phyloP scores from a whole-genome alignment of 2,888 invertebrate genomes.

The Mythimna ferrago region DNA sequence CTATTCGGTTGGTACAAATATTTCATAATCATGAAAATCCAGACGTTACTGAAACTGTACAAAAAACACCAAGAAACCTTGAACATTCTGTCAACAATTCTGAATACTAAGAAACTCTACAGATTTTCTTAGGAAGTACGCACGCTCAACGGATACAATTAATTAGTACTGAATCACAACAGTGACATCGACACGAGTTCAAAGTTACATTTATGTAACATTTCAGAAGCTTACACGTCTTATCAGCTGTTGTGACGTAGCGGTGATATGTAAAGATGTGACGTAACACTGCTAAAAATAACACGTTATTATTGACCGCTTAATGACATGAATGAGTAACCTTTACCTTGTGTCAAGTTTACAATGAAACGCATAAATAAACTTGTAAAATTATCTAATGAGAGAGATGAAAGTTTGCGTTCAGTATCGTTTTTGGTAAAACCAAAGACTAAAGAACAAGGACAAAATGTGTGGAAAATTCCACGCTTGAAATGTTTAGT shows the following conservation, averaged over 20 bases:
- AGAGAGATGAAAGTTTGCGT: neutral
- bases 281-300: slow-evolving; percentile 63
- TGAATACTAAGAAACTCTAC: neutral
- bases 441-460: slow-evolving; percentile 20
- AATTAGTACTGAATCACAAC: neutral
- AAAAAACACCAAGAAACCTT: neutral
- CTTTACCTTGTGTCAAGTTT: slow-evolving; percentile 62
- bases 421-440: slow-evolving; percentile 13
- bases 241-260: slow-evolving; percentile 62
- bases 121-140: slow-evolving; percentile 4
- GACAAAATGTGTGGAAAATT: slow-evolving; percentile 46
- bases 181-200: slow-evolving; percentile 23
- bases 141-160: slow-evolving; percentile 4
- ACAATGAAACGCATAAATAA: slow-evolving; percentile 32
- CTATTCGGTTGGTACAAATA: neutral
- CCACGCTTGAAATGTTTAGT: slow-evolving; percentile 24
- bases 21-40: neutral
- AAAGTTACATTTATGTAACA: slow-evolving; percentile 39
- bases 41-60: neutral
- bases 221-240: slow-evolving; percentile 26
- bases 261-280: slow-evolving; percentile 50
- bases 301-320: slow-evolving; percentile 58
- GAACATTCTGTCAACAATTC: neutral
- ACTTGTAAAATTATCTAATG: neutral
- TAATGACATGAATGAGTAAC: slow-evolving; percentile 59